Percentiles rank a stretch among this genome's conserved stretches.
Evolutionary conservation across 2,888 invertebrate genomes (phyloP).

Genomic region (Lithosia quadra): DNA sequence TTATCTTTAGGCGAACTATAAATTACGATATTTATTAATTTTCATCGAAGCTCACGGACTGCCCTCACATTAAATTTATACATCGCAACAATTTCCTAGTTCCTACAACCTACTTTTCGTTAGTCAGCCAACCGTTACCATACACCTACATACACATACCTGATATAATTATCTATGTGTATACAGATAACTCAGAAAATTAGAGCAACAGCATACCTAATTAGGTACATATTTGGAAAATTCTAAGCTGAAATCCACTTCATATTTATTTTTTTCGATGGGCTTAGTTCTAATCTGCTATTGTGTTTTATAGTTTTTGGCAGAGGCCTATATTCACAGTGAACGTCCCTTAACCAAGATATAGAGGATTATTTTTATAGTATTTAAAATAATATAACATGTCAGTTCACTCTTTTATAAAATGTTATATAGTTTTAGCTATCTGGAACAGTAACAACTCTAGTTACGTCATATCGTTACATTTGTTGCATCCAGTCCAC

Average conservation of each 20-base stretch:
- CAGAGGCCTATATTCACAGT: too few relatives aligned
- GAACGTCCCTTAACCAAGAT: too few relatives aligned
- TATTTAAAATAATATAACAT: neutral
- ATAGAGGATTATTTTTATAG: neutral
- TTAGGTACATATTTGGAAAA: neutral
- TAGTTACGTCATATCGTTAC: slow-evolving; percentile 49
- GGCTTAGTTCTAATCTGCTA: neutral
- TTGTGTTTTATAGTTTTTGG: neutral
- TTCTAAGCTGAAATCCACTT: neutral
- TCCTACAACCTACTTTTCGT: slow-evolving; percentile 1
- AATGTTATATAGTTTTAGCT: slow-evolving; percentile 23
- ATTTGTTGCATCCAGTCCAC: slow-evolving; percentile 61
- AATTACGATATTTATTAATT: neutral
- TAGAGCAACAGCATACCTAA: too few relatives aligned
- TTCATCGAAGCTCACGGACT: neutral
- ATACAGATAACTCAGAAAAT: neutral
- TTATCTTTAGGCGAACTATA: too few relatives aligned
- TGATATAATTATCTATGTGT: neutral
- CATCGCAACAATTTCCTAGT: neutral
- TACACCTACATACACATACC: neutral
- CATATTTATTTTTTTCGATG: neutral
- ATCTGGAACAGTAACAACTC: slow-evolving; percentile 41
- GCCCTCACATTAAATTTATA: neutral
- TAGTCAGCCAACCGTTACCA: neutral
- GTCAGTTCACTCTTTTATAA: neutral